phyloP scores from a whole-genome alignment of 2,888 invertebrate species.

The Nemotelus nigrinus region DNA sequence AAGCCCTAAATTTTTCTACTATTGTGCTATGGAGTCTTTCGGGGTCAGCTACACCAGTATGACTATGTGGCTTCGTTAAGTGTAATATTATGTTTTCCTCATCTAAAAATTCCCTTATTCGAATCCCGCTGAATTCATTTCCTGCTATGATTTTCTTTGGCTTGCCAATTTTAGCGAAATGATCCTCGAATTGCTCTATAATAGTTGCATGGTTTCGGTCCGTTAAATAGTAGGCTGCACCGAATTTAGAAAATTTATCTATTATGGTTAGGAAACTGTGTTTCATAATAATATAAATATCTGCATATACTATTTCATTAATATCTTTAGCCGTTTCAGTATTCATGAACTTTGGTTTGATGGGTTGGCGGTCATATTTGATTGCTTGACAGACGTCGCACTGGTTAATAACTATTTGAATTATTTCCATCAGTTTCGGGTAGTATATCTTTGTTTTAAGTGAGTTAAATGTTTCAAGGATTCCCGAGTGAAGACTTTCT shows the following conservation, averaged over 20 bases:
- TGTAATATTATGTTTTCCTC: neutral
- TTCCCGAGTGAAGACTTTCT: conserved; percentile 11
- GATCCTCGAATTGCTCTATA: neutral
- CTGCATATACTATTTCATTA: too few relatives aligned
- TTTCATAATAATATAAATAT: conserved; percentile 10
- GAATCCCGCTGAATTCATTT: neutral
- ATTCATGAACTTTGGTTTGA: conserved; percentile 47
- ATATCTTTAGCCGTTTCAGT: conserved; percentile 43
- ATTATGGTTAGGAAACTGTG: conserved; percentile 35
- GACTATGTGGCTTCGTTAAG: neutral
- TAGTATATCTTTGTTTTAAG: conserved; percentile 46
- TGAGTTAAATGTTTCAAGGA: conserved; percentile 43
- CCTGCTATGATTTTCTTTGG: neutral
- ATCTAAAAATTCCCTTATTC: conserved; percentile 4
- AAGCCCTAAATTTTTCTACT: neutral
- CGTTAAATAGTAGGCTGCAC: conserved; percentile 4
- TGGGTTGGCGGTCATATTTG: conserved; percentile 49
- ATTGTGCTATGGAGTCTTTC: neutral
- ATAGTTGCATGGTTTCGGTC: conserved; percentile 42
- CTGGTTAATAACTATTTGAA: conserved; percentile 51
- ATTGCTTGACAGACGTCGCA: conserved; percentile 50
- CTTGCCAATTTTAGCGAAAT: too few relatives aligned
- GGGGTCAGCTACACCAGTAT: neutral
- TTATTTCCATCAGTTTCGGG: conserved; percentile 48
- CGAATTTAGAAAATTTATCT: too few relatives aligned